Conservation (phyloP, 30 jellyfish, hydroid and myxozoan species). For the Haliclystus octoradiatus region DNA sequence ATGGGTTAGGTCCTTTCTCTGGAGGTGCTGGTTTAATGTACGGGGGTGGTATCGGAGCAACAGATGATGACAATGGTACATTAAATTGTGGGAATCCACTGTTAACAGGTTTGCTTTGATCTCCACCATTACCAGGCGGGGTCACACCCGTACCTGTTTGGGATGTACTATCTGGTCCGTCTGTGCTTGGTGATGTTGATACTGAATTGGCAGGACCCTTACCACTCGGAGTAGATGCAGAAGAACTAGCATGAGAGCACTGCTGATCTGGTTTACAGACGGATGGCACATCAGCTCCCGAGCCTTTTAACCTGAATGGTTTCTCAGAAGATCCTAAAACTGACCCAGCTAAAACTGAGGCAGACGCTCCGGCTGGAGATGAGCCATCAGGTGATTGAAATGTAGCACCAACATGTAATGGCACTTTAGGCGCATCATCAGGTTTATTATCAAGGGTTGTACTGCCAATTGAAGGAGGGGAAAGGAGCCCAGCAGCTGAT, state of each 20-base stretch:
- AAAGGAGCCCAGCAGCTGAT: constrained; percentile 44
- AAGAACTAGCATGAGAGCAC: constrained; percentile 39
- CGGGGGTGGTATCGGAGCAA: constrained; percentile 60
- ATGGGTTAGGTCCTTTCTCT: constrained; percentile 68
- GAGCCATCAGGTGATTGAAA: constrained; percentile 68
- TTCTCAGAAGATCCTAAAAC: constrained; percentile 15
- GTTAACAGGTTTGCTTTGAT: constrained; percentile 7
- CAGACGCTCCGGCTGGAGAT: constrained; percentile 64
- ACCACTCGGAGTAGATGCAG: constrained; percentile 73
- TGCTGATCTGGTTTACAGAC: constrained; percentile 17
- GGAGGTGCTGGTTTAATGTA: constrained; percentile 79
- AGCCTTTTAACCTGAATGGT: constrained; percentile 32
- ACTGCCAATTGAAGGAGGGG: constrained; percentile 63
- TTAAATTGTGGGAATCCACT: constrained; percentile 56
- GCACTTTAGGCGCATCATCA: constrained; percentile 20
- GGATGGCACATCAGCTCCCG: constrained; percentile 34
- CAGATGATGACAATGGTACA: constrained; percentile 66
- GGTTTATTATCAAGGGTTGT: constrained; percentile 51
- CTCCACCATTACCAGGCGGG: constrained; percentile 11
- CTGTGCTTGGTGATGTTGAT: constrained; percentile 42
- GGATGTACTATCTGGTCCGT: constrained; percentile 6
- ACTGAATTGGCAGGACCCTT: constrained; percentile 74
- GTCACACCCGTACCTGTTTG: constrained; percentile 14
- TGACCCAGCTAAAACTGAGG: constrained; percentile 50
- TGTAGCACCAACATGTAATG: constrained; percentile 4